These are phyloP conservation scores for Heliconius cydno DNA, from an alignment of 2,888 invertebrate genomes.

Conservation along the genomic window DNA sequence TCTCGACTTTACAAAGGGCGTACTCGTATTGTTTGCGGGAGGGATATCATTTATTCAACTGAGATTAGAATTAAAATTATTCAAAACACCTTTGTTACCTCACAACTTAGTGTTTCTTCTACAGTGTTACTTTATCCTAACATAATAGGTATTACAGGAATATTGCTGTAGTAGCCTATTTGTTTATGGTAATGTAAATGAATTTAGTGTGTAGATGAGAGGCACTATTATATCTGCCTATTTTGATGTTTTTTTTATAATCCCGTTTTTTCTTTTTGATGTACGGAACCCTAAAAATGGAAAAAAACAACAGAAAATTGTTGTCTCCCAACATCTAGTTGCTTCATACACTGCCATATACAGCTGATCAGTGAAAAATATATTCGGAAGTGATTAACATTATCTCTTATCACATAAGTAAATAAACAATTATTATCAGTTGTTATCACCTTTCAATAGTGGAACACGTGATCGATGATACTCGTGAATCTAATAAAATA, in stretches of 20 bases:
- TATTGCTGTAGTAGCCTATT: not conserved
- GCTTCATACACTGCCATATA: not conserved
- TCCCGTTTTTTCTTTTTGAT: no score
- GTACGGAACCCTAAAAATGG: no score
- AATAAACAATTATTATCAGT: slow-evolving; percentile 17
- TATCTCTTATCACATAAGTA: slow-evolving; percentile 10
- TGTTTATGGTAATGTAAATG: not conserved
- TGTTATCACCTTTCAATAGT: slow-evolving; percentile 1
- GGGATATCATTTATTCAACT: slow-evolving; percentile 26
- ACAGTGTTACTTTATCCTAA: not conserved
- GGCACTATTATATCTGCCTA: not conserved
- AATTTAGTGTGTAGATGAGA: not conserved
- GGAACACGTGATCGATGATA: slow-evolving; percentile 10
- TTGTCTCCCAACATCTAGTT: no score
- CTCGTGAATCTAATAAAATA: not conserved
- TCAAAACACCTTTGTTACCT: slow-evolving; percentile 9
- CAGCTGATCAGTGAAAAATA: not conserved
- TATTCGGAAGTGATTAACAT: not conserved
- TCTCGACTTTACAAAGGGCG: slow-evolving; percentile 7
- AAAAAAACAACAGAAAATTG: no score
- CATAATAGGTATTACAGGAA: not conserved
- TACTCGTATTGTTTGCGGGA: slow-evolving; percentile 22
- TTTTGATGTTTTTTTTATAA: not conserved
- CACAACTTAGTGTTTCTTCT: not conserved
- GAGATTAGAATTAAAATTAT: slow-evolving; percentile 17